Evolutionary conservation across 2,888 invertebrate species (phyloP).

Genomic region (Polymixis lichenea): DNA sequence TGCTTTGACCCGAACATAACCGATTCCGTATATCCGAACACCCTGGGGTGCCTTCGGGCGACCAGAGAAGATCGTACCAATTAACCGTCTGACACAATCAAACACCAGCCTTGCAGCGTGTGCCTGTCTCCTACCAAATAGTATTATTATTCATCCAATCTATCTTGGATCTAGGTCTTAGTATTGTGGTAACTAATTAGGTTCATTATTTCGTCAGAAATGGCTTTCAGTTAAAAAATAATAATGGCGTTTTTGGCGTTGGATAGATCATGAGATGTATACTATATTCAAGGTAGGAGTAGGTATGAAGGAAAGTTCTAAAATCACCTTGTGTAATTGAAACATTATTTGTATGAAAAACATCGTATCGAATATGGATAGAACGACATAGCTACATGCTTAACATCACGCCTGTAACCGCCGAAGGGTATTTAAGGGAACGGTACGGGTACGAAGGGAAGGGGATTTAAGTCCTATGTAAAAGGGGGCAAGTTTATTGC

Average conservation of each 20-base stretch:
- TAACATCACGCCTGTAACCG: too few species aligned
- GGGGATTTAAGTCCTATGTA: too few species aligned
- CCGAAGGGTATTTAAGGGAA: too few species aligned
- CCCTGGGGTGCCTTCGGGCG: conserved; percentile 58
- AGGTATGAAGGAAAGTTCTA: too few species aligned
- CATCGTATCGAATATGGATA: too few species aligned
- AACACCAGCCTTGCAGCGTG: conserved; percentile 32
- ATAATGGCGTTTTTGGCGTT: neutral
- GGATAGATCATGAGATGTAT: neutral
- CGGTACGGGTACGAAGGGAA: too few species aligned
- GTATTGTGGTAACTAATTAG: conserved; percentile 11
- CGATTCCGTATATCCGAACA: conserved; percentile 58
- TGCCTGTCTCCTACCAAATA: conserved; percentile 14
- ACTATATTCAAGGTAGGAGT: too few species aligned
- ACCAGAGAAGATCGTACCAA: conserved; percentile 59
- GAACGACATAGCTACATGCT: too few species aligned
- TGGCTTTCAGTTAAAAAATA: neutral
- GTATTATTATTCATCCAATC: conserved; percentile 8
- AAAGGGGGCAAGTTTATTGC: too few species aligned
- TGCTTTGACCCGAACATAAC: conserved; percentile 37
- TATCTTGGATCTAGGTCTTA: neutral
- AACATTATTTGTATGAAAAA: too few species aligned
- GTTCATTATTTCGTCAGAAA: neutral
- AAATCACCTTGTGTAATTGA: too few species aligned
- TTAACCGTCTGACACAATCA: conserved; percentile 61